These are phyloP conservation scores for Cololabis saira DNA, from an alignment of 2,113 vertebrate species.

Conservation along the genomic window DNA sequence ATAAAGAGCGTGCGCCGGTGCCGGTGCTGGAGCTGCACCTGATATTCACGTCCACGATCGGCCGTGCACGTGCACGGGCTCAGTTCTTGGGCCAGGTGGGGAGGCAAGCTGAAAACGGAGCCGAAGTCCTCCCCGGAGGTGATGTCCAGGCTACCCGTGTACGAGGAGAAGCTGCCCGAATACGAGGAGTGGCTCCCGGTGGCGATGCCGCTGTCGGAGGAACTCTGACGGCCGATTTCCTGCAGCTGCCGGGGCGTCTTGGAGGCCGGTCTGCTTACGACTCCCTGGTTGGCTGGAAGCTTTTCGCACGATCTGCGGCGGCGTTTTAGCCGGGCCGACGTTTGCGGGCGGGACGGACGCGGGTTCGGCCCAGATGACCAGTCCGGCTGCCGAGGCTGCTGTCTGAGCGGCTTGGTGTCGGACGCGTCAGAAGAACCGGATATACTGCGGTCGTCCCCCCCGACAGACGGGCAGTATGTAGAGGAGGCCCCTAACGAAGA, in stretches of 20 bases:
- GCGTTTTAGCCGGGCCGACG: constrained; percentile 61
- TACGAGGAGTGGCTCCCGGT: constrained; percentile 94
- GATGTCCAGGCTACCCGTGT: constrained; percentile 90
- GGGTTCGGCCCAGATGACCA: constrained; percentile 87
- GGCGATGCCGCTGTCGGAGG: constrained; percentile 96
- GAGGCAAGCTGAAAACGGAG: constrained; percentile 85
- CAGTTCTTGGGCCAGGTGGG: constrained; percentile 83
- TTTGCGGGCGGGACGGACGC: constrained; percentile 77
- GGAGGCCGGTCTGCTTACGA: constrained; percentile 51
- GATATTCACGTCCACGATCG: constrained; percentile 83
- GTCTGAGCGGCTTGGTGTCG: constrained; percentile 92
- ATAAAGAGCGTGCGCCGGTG: constrained; percentile 84
- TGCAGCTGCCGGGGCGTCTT: constrained; percentile 87
- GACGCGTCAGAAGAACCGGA: constrained; percentile 91
- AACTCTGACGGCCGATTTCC: constrained; percentile 94
- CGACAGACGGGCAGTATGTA: constrained; percentile 62
- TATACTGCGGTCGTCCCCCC: constrained; percentile 88
- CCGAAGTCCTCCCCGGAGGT: constrained; percentile 85
- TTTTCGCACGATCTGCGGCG: constrained; percentile 81
- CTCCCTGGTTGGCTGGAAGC: constrained; percentile 66
- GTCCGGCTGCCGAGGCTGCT: constrained; percentile 87
- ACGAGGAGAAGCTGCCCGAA: constrained; percentile 95
- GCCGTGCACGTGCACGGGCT: constrained; percentile 85
- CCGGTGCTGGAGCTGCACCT: constrained; percentile 86
- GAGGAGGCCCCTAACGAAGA: constrained; percentile 62